phyloP scores from a whole-genome alignment of 2,797 vertebrate species.

The Sebastes oblongus region DNA sequence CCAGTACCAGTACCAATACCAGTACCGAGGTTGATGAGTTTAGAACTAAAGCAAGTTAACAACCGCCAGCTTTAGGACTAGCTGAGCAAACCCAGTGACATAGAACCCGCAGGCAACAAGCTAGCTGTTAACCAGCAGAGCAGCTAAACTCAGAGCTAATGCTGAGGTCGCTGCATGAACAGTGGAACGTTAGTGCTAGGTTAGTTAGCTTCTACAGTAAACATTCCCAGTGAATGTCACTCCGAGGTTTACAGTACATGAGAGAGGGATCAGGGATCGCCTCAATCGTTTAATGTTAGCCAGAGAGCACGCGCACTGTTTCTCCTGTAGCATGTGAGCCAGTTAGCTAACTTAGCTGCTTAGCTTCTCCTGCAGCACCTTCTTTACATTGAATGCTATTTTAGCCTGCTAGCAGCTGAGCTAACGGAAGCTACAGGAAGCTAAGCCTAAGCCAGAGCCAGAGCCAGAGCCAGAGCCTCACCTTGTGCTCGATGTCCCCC shows the following conservation, averaged over 20 bases:
- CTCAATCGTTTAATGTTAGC: neutral
- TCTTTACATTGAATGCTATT: conserved; percentile 22
- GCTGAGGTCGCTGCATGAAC: neutral
- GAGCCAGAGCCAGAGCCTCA: conserved; percentile 62
- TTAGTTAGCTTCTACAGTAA: neutral
- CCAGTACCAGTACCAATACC: no score
- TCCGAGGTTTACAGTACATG: neutral
- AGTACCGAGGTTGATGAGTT: neutral
- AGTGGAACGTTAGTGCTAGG: neutral
- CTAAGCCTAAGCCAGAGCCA: no score
- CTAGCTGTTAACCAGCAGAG: conserved; percentile 33
- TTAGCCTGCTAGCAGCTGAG: conserved; percentile 57
- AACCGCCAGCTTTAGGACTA: neutral
- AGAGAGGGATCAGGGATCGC: no score
- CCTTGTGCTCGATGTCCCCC: conserved; percentile 96
- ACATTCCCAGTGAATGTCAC: no score
- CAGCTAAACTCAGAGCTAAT: conserved; percentile 18
- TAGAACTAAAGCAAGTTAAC: neutral
- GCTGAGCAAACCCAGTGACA: neutral
- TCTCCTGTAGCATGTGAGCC: conserved; percentile 4
- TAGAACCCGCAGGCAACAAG: conserved; percentile 7
- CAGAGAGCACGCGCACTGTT: neutral
- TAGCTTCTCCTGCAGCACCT: conserved; percentile 34
- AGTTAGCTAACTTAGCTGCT: conserved; percentile 20
- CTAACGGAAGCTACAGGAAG: conserved; percentile 49